Conservation (phyloP, 2,797 vertebrate species). For the Lagorchestes hirsutus region DNA sequence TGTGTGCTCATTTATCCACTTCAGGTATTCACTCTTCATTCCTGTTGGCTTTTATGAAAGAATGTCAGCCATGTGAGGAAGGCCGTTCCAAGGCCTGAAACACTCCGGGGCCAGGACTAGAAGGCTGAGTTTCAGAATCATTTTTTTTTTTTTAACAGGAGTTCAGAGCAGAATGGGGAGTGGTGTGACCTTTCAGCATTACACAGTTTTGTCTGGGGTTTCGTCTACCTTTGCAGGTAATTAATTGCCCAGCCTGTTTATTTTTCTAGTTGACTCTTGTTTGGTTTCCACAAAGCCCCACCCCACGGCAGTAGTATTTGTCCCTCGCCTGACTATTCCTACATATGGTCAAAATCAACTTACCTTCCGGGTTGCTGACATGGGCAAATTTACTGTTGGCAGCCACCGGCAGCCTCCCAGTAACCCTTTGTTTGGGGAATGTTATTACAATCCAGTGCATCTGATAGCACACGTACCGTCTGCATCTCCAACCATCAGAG, state of each 20-base stretch:
- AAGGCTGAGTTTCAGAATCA: conserved; percentile 55
- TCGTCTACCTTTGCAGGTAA: conserved; percentile 86
- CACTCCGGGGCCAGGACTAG: not conserved
- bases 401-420: conserved; percentile 82
- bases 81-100: conserved; percentile 50
- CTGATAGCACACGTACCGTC: conserved; percentile 70
- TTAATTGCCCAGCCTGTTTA: conserved; percentile 86
- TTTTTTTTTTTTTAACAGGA: conserved; percentile 55
- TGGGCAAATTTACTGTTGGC: conserved; percentile 85
- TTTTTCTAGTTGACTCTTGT: conserved; percentile 88
- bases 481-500: conserved; percentile 36
- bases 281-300: conserved; percentile 86
- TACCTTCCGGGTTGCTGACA: conserved; percentile 88
- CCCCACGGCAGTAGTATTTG: conserved; percentile 85
- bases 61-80: conserved; percentile 45
- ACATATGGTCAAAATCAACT: conserved; percentile 89
- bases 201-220: conserved; percentile 71
- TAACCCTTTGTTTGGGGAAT: conserved; percentile 86
- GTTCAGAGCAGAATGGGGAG: conserved; percentile 74
- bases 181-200: conserved; percentile 80
- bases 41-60: conserved; percentile 41
- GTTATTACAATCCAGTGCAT: conserved; percentile 73
- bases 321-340: conserved; percentile 85
- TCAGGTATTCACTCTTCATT: conserved; percentile 36
- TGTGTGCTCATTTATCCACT: not conserved